Conservation (phyloP, 2,113 vertebrate species). For the Nothobranchius furzeri region DNA sequence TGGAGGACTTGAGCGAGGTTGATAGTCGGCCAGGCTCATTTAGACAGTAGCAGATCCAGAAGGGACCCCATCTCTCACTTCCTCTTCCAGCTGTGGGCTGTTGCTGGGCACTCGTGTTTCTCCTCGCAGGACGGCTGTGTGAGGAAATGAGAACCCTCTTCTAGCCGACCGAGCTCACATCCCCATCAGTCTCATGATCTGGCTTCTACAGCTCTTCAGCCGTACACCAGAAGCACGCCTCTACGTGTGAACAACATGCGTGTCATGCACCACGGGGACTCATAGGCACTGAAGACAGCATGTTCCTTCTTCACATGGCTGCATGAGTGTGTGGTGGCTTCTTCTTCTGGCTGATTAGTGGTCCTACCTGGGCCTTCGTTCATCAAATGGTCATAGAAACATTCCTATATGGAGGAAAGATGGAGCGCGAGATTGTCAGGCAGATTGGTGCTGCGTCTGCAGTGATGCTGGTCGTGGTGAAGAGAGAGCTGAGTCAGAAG, state of each 20-base stretch:
- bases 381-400: no score
- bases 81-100: constrained; percentile 51
- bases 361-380: no score
- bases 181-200: constrained; percentile 30
- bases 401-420: no score
- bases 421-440: no score
- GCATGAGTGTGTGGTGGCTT: constrained; percentile 10
- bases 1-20: not conserved
- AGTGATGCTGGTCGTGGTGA: no score
- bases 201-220: constrained; percentile 7
- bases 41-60: constrained; percentile 19
- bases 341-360: constrained; percentile 25
- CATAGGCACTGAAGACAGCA: not conserved
- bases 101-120: constrained; percentile 33
- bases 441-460: no score
- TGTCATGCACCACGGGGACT: not conserved
- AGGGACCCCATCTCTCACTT: not conserved
- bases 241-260: constrained; percentile 9
- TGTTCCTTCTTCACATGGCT: not conserved
- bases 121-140: no score
- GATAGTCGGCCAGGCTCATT: constrained; percentile 13
- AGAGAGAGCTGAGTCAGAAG: no score
- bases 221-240: constrained; percentile 13
- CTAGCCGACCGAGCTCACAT: constrained; percentile 63
- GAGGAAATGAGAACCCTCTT: constrained; percentile 76